phyloP scores from a whole-genome alignment of 1,140 invertebrate species.

The Pomacea maculata region DNA sequence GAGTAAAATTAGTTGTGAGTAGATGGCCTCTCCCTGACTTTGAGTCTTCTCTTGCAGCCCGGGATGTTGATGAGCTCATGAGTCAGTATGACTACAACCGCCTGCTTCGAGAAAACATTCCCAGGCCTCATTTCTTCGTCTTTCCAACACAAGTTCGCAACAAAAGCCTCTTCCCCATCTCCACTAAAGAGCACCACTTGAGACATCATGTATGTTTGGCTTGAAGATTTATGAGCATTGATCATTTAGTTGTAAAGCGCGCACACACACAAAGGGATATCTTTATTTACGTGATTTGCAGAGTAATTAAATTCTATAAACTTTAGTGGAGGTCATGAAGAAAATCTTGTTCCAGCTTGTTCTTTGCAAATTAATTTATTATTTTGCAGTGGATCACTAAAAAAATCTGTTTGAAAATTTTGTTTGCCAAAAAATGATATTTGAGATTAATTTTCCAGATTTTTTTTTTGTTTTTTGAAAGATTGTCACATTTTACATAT shows the following conservation, averaged over 20 bases:
- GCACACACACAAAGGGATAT: not conserved
- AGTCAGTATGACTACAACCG: conserved; percentile 42
- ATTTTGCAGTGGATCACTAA: too few relatives aligned
- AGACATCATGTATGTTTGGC: conserved; percentile 47
- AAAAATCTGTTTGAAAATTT: too few relatives aligned
- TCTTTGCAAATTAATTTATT: too few relatives aligned
- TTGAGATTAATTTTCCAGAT: too few relatives aligned
- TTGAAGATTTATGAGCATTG: not conserved
- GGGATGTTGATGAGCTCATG: conserved; percentile 29
- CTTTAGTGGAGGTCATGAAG: too few relatives aligned
- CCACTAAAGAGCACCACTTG: conserved; percentile 41
- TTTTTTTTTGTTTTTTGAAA: too few relatives aligned
- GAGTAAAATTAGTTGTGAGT: not conserved
- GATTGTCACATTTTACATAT: too few relatives aligned
- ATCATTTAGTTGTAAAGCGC: not conserved
- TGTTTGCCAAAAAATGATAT: too few relatives aligned
- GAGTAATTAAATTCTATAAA: too few relatives aligned
- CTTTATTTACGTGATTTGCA: not conserved
- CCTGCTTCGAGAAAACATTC: conserved; percentile 39
- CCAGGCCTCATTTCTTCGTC: conserved; percentile 41
- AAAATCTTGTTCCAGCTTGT: too few relatives aligned
- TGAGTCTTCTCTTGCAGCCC: conserved; percentile 13
- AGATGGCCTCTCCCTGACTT: not conserved
- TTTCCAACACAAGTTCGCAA: conserved; percentile 44
- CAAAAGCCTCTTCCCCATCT: conserved; percentile 35